phyloP scores from a whole-genome alignment of 2,797 vertebrate species.

The Otolemur crassicaudatus region DNA sequence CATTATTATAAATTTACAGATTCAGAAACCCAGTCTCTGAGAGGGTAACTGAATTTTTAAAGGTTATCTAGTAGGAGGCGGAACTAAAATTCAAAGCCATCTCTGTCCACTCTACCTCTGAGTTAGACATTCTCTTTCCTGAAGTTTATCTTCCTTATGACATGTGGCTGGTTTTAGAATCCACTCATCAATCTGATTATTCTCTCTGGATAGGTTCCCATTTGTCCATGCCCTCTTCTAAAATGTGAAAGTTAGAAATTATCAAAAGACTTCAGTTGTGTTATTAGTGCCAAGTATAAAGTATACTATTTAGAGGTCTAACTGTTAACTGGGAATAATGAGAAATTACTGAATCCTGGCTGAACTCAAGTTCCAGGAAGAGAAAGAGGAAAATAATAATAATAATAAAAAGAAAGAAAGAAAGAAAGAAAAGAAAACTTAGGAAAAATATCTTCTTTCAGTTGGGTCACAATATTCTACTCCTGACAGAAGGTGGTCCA shows the following conservation, averaged over 20 bases:
- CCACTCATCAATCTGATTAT: conserved; percentile 40
- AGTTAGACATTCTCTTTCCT: conserved; percentile 18
- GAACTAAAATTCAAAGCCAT: conserved; percentile 11
- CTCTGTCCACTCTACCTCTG: not conserved
- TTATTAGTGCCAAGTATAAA: conserved; percentile 58
- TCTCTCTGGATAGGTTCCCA: conserved; percentile 1
- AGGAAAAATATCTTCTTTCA: conserved; percentile 76
- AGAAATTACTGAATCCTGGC: conserved; percentile 82
- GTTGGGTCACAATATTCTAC: conserved; percentile 74
- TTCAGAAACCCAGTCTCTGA: conserved; percentile 27
- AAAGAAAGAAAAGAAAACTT: not conserved
- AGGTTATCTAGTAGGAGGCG: not conserved
- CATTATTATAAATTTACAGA: not conserved
- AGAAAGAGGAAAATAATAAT: not conserved
- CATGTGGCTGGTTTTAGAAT: conserved; percentile 34
- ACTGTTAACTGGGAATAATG: conserved; percentile 73
- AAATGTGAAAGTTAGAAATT: conserved; percentile 64
- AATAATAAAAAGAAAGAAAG: not conserved
- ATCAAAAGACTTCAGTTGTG: conserved; percentile 56
- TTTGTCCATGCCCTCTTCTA: conserved; percentile 16
- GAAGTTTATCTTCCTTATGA: conserved; percentile 34
- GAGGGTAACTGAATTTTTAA: not conserved
- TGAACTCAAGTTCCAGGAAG: conserved; percentile 78
- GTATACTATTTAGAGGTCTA: conserved; percentile 63
- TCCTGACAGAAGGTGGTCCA: conserved; percentile 80